Conservation (phyloP, 2,113 vertebrate species). For the Forbesichthys agassizii region DNA sequence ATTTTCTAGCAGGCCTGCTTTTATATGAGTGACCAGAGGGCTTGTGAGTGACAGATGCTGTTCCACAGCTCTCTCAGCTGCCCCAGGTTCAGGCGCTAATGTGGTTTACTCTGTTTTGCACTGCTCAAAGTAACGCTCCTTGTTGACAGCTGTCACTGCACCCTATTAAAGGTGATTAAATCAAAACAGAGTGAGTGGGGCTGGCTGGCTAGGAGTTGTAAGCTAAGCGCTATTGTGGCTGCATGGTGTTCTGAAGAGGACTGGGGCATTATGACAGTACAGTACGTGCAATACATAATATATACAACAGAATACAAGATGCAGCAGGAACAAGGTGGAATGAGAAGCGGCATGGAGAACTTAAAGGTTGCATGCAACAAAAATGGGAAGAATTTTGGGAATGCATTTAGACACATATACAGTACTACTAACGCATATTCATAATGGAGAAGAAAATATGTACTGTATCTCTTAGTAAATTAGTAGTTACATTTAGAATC, state of each 20-base stretch:
- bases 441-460: too few species aligned
- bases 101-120: slow-evolving; percentile 52
- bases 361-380: too few species aligned
- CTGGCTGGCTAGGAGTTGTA: slow-evolving; percentile 4
- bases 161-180: slow-evolving; percentile 72
- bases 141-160: slow-evolving; percentile 64
- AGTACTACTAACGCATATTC: neutral
- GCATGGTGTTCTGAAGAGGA: slow-evolving; percentile 16
- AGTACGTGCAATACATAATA: slow-evolving; percentile 27
- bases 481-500: too few species aligned
- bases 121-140: slow-evolving; percentile 50
- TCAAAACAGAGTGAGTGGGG: slow-evolving; percentile 52
- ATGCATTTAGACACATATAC: slow-evolving; percentile 8
- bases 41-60: slow-evolving; percentile 57
- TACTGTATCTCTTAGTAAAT: too few species aligned
- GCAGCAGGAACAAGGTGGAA: slow-evolving; percentile 19
- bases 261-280: slow-evolving; percentile 34
- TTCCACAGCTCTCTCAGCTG: slow-evolving; percentile 49
- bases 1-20: slow-evolving; percentile 53
- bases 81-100: slow-evolving; percentile 46
- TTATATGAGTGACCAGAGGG: slow-evolving; percentile 65
- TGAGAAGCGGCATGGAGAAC: slow-evolving; percentile 9
- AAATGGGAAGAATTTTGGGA: too few species aligned
- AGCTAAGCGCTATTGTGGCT: slow-evolving; percentile 12
- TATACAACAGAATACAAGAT: slow-evolving; percentile 16